phyloP scores from a whole-genome alignment of 2,113 vertebrate genomes.

The Hemiprocne comata region DNA sequence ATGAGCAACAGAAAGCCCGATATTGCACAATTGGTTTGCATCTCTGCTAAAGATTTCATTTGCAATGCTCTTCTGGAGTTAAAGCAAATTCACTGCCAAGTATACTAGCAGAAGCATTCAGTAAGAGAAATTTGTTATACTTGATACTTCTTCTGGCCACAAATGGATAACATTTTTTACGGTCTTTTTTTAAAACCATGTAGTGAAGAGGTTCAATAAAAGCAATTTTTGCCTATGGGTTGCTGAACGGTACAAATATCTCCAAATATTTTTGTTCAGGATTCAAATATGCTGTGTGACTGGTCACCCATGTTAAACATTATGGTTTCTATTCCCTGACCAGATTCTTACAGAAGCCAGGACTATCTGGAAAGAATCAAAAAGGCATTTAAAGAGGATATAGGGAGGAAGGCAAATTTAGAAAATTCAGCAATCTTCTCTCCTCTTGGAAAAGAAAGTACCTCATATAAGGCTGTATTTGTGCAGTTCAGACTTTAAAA shows the following conservation, averaged over 20 bases:
- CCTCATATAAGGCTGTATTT: neutral
- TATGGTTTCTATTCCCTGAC: neutral
- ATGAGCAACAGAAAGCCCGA: neutral
- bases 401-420: neutral
- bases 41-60: neutral
- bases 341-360: neutral
- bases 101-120: neutral
- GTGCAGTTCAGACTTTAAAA: neutral
- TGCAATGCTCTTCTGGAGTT: neutral
- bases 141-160: slow-evolving; percentile 1
- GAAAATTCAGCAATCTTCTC: neutral
- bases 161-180: neutral
- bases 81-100: slow-evolving; percentile 3
- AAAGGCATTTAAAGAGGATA: neutral
- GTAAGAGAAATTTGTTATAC: neutral
- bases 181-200: neutral
- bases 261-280: neutral
- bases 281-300: neutral
- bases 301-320: neutral
- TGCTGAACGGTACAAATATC: neutral
- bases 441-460: neutral
- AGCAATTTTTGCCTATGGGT: neutral
- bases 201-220: neutral
- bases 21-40: neutral
- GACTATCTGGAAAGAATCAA: neutral